Evolutionary conservation across 92 coral and sea anemone species (phyloP), one percentile per base, ranked within the genome.

Genomic region (Palythoa caribaeorum): DNA sequence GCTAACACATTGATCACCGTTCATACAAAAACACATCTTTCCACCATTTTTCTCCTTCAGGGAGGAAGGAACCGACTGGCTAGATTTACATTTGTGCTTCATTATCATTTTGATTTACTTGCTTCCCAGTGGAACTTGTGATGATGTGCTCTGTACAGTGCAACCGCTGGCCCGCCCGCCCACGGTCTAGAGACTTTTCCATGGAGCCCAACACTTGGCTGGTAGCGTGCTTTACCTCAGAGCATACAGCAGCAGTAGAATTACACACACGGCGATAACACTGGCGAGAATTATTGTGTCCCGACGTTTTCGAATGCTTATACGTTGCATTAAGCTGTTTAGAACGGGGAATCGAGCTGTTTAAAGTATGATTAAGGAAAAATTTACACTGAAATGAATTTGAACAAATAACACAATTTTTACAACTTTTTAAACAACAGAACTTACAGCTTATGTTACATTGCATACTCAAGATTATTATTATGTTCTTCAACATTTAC

Each of bases 301-400:
- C 16, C 98, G 80, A 84, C 99, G 83, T 90, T 97, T 97, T 73
- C 99, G 87, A 75, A 97, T 87, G 90, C 95, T 97, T 17, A 97
- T 95, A 21, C 95, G 93, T 83, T 97, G 99, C 94, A 97, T 97
- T 79, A 97, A 94, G 84, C 95, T 97, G 84, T 97, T 97, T 39
- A 97, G 89, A 44, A 92, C 98, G 1, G 99, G 98, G 50, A 97
- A 97, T 60, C 98, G 97, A 87, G 91, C 99, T 97, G 77, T 21
- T 71, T 15, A 40, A 78, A 70, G 78, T 12, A 2, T 13, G 79
- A 91, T 93, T 66, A 93, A 92, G 92, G 88, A 80, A 84, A 2
- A 63, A 17, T 12, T 73, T 35, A 48, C 78, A 39, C 55, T 19
- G 35, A 15, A 9, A 38, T 2, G 12, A 20, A 14, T 70, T 28